Evolutionary conservation across 2,888 invertebrate species (phyloP).

Genomic region (Microctonus hyperodae): DNA sequence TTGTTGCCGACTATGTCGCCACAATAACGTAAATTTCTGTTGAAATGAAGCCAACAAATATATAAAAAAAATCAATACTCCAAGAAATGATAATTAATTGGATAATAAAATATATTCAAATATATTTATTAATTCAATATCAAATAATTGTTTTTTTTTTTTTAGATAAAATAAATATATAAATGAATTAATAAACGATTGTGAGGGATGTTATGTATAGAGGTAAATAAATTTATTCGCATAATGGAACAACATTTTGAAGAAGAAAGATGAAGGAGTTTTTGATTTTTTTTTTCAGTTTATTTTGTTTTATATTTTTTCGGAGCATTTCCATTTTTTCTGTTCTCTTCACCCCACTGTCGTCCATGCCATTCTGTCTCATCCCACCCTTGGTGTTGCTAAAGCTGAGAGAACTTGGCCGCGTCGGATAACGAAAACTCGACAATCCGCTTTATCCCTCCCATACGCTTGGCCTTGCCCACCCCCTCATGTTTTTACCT

Average conservation of each 20-base stretch:
- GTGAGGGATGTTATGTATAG: too few species aligned
- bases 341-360: neutral
- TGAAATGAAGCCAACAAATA: too few species aligned
- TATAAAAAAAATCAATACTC: too few species aligned
- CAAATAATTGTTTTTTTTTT: too few species aligned
- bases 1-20: neutral
- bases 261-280: neutral
- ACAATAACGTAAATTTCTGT: neutral
- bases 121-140: neutral
- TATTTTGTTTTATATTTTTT: constrained; percentile 3
- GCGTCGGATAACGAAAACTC: constrained; percentile 38
- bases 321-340: constrained; percentile 13
- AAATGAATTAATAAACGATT: too few species aligned
- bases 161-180: too few species aligned
- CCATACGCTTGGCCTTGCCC: constrained; percentile 13
- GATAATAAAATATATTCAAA: neutral
- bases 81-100: too few species aligned
- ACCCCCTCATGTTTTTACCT: constrained; percentile 10
- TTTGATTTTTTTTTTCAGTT: neutral
- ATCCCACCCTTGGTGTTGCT: constrained; percentile 51
- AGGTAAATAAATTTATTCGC: too few species aligned
- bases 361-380: constrained; percentile 50
- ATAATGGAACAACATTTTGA: too few species aligned
- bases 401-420: constrained; percentile 32
- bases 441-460: constrained; percentile 32